Percentiles rank a stretch among this genome's conserved stretches.
phyloP scores from a whole-genome alignment of 2,888 invertebrate species.

The Pristionchus mayeri region DNA sequence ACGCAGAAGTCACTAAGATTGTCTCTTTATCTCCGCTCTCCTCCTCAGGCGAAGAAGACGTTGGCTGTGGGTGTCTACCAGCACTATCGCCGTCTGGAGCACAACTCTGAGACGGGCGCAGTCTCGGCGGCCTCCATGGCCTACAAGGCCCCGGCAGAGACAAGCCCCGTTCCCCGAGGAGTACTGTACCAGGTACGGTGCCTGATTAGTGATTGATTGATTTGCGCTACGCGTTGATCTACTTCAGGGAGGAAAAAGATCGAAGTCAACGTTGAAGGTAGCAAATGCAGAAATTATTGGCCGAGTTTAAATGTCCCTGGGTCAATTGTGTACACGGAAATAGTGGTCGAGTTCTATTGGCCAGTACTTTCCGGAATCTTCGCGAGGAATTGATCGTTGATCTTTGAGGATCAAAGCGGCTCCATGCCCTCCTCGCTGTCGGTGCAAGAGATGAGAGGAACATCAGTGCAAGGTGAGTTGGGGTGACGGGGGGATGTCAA shows the following conservation, averaged over 20 bases:
- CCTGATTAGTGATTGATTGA: not conserved
- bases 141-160: slow-evolving; percentile 51
- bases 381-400: not conserved
- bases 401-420: not conserved
- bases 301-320: no score
- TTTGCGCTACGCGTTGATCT: not conserved
- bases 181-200: slow-evolving; percentile 59
- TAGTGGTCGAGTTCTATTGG: no score
- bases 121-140: slow-evolving; percentile 55
- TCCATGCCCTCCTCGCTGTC: slow-evolving; percentile 22
- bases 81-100: slow-evolving; percentile 92
- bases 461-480: slow-evolving; percentile 7
- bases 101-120: slow-evolving; percentile 82
- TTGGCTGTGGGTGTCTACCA: slow-evolving; percentile 98
- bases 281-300: not conserved
- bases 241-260: not conserved
- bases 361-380: no score
- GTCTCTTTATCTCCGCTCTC: no score
- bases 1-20: no score
- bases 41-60: slow-evolving; percentile 93
- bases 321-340: not conserved
- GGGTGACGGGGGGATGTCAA: not conserved
- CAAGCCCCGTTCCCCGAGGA: slow-evolving; percentile 62
- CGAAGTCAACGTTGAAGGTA: not conserved
- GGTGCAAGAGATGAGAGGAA: not conserved